Evolutionary conservation across 2,888 invertebrate species (phyloP), one percentile per base, ranked within the genome.

Genomic region (Anticlea derivata): DNA sequence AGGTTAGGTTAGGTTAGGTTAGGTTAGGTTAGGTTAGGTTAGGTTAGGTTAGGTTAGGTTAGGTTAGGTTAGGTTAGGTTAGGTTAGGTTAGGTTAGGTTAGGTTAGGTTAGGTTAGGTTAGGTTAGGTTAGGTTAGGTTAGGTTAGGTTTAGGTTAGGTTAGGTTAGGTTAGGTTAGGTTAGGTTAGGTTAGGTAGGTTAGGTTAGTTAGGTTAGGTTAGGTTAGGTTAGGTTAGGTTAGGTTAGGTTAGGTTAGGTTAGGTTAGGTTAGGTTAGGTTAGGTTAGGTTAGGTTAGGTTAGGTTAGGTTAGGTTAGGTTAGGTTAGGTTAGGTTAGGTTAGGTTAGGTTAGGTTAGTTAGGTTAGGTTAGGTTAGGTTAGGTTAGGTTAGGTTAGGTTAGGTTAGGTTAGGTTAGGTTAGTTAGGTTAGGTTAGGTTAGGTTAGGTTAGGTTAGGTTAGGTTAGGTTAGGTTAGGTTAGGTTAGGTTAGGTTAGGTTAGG

Each of bases 331-430:
- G 37, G 37, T 37, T 37, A 37, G 37, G 37, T 37, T 37, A 37
- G 37, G 45, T 56, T 55, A 55, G 56, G 59, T 55, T 46, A 57
- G 56, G 48, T 46, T 51, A 54, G 55, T 54, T 55, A 58, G 59
- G 61, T 56, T 55, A 52, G 45, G 52, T 53, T 50, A 53, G 57
- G 52, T 51, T 53, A 57, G 56, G 58, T 54, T 51, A 58, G 60
- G 60, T 58, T 58, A 55, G 60, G 60, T 54, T 55, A 61, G 58
- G 60, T 55, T 56, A 58, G 61, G 61, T 58, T 58, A 61, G 61
- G 61, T 56, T 58, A 58, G 61, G 61, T 58, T 58, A 61, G 61
- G 60, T 57, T 57, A 60, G 41, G 41, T 41, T 41, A 41, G 41
- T 41, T 41, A 41, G 41, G 41, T 41, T 41, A 40, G 40, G 40